Percentiles rank a stretch among this genome's conserved stretches.
Evolutionary conservation across 2,113 vertebrate species (phyloP).

Genomic region (Morone saxatilis): DNA sequence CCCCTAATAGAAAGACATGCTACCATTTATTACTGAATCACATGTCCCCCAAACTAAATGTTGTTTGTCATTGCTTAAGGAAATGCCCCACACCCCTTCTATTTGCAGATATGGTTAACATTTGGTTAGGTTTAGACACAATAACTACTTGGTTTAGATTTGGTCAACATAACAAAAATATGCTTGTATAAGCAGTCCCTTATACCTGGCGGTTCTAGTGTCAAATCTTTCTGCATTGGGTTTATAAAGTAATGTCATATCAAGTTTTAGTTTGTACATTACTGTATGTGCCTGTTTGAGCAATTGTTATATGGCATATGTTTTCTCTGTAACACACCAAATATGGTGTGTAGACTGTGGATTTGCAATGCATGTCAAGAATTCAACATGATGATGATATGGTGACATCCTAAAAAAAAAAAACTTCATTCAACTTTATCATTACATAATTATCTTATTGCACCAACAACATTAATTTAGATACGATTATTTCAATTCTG

Average conservation of each 20-base stretch:
- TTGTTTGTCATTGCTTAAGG: background rate
- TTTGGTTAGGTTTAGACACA: background rate
- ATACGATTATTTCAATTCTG: conserved; percentile 4
- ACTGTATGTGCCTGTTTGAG: background rate
- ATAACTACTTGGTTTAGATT: background rate
- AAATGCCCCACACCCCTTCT: background rate
- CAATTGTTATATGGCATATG: conserved; percentile 1
- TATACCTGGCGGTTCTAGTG: too few species aligned
- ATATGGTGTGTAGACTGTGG: background rate
- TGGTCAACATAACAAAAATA: too few species aligned
- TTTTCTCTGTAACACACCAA: background rate
- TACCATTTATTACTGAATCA: background rate
- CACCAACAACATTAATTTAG: conserved; percentile 3
- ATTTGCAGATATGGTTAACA: background rate
- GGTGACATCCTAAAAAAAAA: too few species aligned
- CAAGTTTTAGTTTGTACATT: background rate
- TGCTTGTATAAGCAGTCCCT: too few species aligned
- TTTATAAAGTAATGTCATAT: background rate
- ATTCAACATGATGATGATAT: background rate
- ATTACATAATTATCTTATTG: conserved; percentile 18
- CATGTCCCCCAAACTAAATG: background rate
- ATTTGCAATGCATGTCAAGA: background rate
- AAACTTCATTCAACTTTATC: background rate
- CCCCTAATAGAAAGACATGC: background rate
- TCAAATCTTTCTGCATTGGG: background rate